Evolutionary conservation across 2,113 vertebrate genomes (phyloP), one percentile per base, ranked within the genome.

Genomic region (Morphnarchus princeps): DNA sequence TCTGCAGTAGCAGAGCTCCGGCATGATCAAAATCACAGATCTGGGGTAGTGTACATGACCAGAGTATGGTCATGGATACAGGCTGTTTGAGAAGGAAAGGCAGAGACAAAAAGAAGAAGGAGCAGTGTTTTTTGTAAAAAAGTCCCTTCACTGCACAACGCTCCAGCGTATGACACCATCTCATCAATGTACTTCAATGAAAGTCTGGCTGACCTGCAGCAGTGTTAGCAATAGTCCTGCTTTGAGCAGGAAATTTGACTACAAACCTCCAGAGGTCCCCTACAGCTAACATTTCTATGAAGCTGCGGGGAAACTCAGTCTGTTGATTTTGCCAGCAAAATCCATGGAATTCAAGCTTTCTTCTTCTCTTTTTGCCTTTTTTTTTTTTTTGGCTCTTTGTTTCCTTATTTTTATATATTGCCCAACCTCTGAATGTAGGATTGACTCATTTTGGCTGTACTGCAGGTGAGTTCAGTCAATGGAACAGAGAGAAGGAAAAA

Each of bases 141-240:
- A 9, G 8, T 11, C 65, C 34, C 29, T 83, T 2, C 0, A n/a
- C 32, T 83, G 28, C 49, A 49, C 40, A 69, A 3, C 0, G 3
- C 22, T 55, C 14, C 32, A 24, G 77, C 0, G 1, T 20, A 80
- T 17, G n/a, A 71, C 77, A 52, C 29, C 34, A 52, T 40, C n/a
- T 85, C 31, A 36, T 5, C 25, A 69, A 25, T 2, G 29, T 25
- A 42, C n/a, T 59, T 18, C 47, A 74, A 9, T 6, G 16, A 82
- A 87, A 74, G 57, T 28, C n/a, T 20, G 42, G 13, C 28, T 59
- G 70, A 90, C 21, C 21, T 4, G 0, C 65, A 70, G 18, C 8
- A 59, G 8, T 32, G 7, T 13, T 15, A 62, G 36, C 3, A 72
- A 32, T 3, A 85, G 19, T 24, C 17, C 36, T 42, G 13, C 13